Evolutionary conservation across 2,888 invertebrate species (phyloP).

Genomic region (Ophonus ardosiacus): DNA sequence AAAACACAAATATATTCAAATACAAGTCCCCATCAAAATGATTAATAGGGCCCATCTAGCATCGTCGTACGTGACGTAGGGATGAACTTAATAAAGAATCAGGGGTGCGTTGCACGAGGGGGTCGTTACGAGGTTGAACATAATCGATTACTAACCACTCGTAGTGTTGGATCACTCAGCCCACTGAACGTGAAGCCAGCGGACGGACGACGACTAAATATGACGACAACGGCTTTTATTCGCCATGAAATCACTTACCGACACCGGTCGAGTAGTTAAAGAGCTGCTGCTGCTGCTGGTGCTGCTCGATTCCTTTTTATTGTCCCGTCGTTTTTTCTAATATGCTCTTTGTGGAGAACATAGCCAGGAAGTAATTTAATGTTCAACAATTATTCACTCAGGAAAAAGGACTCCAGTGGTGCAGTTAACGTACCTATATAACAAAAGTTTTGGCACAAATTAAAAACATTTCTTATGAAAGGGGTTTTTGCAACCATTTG

Average conservation of each 20-base stretch:
- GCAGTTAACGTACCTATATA: no score
- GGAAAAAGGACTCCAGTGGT: no score
- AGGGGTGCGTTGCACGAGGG: neutral
- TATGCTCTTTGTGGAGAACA: no score
- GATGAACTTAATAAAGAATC: slow-evolving; percentile 26
- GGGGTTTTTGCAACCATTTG: no score
- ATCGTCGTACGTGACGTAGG: slow-evolving; percentile 1
- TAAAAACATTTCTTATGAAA: no score
- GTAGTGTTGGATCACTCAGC: slow-evolving; percentile 1
- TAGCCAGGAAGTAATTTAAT: no score
- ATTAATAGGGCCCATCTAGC: neutral
- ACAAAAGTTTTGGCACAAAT: no score
- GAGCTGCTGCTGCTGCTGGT: no score
- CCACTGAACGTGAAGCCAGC: neutral
- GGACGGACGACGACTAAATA: neutral
- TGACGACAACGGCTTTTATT: neutral
- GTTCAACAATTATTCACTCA: no score
- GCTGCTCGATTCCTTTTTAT: no score
- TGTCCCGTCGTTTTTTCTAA: no score
- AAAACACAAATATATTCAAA: neutral
- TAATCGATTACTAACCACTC: slow-evolving; percentile 31
- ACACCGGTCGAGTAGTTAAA: no score
- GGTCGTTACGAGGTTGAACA: neutral
- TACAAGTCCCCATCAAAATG: neutral
- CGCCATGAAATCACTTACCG: neutral